Base-by-base conservation (phyloP, 2,113 vertebrate species). In the Tor tambroides region DNA sequence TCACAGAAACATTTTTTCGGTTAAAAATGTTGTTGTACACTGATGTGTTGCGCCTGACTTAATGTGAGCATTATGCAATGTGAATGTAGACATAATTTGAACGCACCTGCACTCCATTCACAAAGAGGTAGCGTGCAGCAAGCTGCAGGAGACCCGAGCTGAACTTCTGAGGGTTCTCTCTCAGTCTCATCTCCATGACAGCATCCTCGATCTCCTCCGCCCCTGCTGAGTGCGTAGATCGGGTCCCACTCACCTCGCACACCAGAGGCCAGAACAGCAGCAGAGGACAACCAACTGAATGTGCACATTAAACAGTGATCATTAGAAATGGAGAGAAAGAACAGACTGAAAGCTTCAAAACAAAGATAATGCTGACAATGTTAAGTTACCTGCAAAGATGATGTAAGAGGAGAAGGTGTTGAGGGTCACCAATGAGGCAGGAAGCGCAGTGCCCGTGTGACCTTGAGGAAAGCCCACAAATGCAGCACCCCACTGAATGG, bases 391-490 rank as follows among this genome's bases (percentile, higher is more conserved):
- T 95, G 97, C 96, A 89, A 99, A 98, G 79, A 99, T 93, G 90
- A 98, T 96, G 91, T 99, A 95, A 49, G 98, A 96, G 67, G 97
- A 96, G 87, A 99, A 99, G 12, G 98, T 99, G 94, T 99, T 99
- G 91, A 98, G 96, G 10, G 95, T 96, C 54, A 99, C 97, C 81
- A 99, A 92, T 1, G 95, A 87, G 89, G 97, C 98, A 2, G 98
- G 97, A 77, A 99, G 89, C 2, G 96, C 5, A 11, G 96, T 96
- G 3, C 93, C 94, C 0, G 90, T 91, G 91, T 98, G 98, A 17
- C 97, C 97, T 2, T 97, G 94, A 77, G 96, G 96, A 90, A 99
- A 98, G 56, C 98, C 98, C 72, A 99, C 97, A 6, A 99, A 99
- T 41, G 98, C 98, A 23, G 98, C 96, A 0, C 96, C 96, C 98